These are phyloP conservation scores for Rotaria macrura DNA, from an alignment of 2,888 invertebrate genomes.

Conservation along the genomic window DNA sequence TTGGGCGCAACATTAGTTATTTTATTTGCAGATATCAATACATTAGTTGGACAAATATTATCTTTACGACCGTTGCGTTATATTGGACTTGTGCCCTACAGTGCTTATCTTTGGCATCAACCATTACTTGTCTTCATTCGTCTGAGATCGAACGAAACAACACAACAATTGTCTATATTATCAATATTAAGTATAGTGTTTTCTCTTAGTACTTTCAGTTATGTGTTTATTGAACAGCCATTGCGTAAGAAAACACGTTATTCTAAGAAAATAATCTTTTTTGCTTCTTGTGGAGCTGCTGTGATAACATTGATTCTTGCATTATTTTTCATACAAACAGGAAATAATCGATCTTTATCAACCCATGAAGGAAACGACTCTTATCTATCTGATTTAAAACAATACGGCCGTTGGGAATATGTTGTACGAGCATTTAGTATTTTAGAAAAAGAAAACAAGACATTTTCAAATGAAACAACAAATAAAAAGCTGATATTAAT, in stretches of 20 bases:
- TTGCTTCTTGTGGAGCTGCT: not conserved
- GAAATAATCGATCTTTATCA: not conserved
- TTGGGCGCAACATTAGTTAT: not conserved
- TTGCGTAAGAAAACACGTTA: not conserved
- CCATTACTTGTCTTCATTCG: not conserved
- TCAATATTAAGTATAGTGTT: not conserved
- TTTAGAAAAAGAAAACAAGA: not conserved
- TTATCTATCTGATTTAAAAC: not conserved
- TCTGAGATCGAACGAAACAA: not conserved
- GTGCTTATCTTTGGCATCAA: not conserved
- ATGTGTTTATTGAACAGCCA: not conserved
- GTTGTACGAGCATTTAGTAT: not conserved
- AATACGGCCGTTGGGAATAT: not conserved
- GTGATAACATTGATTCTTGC: not conserved
- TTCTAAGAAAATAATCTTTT: not conserved
- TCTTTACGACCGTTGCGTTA: not conserved
- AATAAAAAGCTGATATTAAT: not conserved
- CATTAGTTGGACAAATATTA: not conserved
- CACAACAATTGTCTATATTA: not conserved
- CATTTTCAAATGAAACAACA: not conserved
- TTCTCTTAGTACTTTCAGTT: not conserved
- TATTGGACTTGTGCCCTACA: not conserved
- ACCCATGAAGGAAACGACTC: not conserved
- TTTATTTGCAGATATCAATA: not conserved
- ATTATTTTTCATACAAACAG: not conserved